Base-by-base conservation (phyloP, 1,140 invertebrate genomes). In the Penaeus indicus region DNA sequence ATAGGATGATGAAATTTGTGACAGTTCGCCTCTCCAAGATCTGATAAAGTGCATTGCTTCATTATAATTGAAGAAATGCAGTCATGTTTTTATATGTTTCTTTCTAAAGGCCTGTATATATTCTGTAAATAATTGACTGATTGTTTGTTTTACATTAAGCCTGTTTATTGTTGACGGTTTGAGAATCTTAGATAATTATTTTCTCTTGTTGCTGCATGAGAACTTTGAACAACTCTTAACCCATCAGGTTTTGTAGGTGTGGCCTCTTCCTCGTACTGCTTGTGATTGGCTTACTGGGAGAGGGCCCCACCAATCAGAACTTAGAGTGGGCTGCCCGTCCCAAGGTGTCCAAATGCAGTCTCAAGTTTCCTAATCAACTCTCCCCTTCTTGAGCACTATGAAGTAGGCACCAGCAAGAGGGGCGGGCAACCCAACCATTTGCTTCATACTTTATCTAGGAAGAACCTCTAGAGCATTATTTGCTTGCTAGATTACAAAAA, bases 151-250 rank as follows among this genome's bases (percentile, higher is more conserved):
- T 89, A 89, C 88, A 89, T 89, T 89, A 85, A 89, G 88, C 83
- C 88, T 89, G 88, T 89, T 89, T 89, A 89, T 89, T 89, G 88
- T 89, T 89, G 88, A 89, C 88, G 88, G 88, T 89, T 89, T 89
- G 88, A 89, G 88, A 89, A 89, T 89, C 88, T 89, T 89, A 89
- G 88, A 89, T 89, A 89, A 84, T 89, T 85, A 85, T 89, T 89
- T 89, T 81, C 88, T 89, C 88, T 89, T 89, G 88, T 89, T 89
- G 84, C 88, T 89, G 88, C 88, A 89, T 89, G 88, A 81, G 82
- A 85, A 84, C 84, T 85, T 85, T 89, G 88, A 89, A 89, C 84
- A 85, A 85, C 88, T 89, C 85, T 89, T 89, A 85, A 89, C 82
- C 82, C 69, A 75, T 88, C 87, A 89, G 75, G 81, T 89, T 89